Evolutionary conservation across 2,888 invertebrate species (phyloP), one percentile per base, ranked within the genome.

Genomic region (Phrixothrix hirtus): DNA sequence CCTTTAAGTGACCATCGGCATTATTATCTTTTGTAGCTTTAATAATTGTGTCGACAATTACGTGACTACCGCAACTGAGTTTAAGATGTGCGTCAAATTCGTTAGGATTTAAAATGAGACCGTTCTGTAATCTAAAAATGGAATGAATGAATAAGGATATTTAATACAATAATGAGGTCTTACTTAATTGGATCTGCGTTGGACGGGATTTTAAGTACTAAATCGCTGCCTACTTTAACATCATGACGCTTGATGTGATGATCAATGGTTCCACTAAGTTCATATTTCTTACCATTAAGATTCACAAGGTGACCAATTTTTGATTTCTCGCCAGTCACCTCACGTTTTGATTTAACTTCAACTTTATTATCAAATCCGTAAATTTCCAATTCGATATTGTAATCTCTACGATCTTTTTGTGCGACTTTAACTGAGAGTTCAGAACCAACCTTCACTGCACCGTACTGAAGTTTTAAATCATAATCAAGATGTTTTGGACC

Each of bases 271-370:
- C 85, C 83, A 16, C 81, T 81, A 0, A 85, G 71, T 62, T 84
- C 82, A 63, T 85, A 81, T 65, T 81, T 86, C 39, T 83, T 83
- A 7, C 83, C 79, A 34, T 82, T 82, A 10, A 87, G 60, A 2
- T 79, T 78, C 5, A 88, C 52, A 26, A 78, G 79, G 62, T 85
- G 83, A 30, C 80, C 78, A 30, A 84, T 78, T 66, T 86, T 85
- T 1, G 83, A 84, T 65, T 84, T 84, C 17, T 80, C 72, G 0
- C 79, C 80, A 0, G 80, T 67, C 1, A 84, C 76, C 30, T 82
- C 80, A 11, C 86, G 78, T 60, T 82, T 82, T 0, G 81, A 74
- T 57, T 83, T 78, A 0, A 83, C 49, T 58, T 83, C 80, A 0
- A 82, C 25, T 45, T 77, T 77, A 60, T 79, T 81, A 17, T 79